Evolutionary conservation across 2,113 vertebrate genomes (phyloP), one percentile per base, ranked within the genome.

Genomic region (Paramisgurnus dabryanus): DNA sequence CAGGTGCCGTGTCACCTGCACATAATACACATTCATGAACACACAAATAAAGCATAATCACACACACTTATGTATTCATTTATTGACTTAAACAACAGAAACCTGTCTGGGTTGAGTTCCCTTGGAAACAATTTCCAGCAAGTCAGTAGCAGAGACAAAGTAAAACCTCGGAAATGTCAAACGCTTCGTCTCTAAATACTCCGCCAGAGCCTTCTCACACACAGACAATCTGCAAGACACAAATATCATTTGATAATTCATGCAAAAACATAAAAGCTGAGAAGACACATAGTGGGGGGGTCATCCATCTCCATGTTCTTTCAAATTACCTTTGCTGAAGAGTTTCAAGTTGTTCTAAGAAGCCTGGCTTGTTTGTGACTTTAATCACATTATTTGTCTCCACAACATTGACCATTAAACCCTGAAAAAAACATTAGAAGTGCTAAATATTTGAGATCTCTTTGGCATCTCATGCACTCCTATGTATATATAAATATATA

Each of bases 51-150:
- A 50, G 3, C 34, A 80, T 12, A 9, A 43, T 22, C n/a, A 15
- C 17, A n/a, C 40, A 72, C 11, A 43, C 43, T 72, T 4, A 60
- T 34, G 4, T 57, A 3, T 1, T 40, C 8, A 18, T 5, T 12
- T 3, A n/a, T 70, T 17, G 72, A 39, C 17, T 74, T 11, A 15
- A 49, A n/a, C 49, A 70, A 18, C 12, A 66, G 55, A 5, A 55
- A 92, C 93, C 92, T 93, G 88, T 84, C 87, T 93, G 55, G 90
- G 93, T 63, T 87, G 74, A 39, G 90, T 92, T 85, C 91, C 90
- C 81, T 95, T 93, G 61, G 92, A 95, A 79, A 94, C 86, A 0
- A 93, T 94, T 87, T 95, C 93, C 70, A 93, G 83, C 75, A 94
- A 89, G 85, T 94, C 91, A 39, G 87, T 85, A 3, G 86, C 89